phyloP scores from a whole-genome alignment of 2,888 invertebrate species.

The Gymnoscelis rufifasciata region DNA sequence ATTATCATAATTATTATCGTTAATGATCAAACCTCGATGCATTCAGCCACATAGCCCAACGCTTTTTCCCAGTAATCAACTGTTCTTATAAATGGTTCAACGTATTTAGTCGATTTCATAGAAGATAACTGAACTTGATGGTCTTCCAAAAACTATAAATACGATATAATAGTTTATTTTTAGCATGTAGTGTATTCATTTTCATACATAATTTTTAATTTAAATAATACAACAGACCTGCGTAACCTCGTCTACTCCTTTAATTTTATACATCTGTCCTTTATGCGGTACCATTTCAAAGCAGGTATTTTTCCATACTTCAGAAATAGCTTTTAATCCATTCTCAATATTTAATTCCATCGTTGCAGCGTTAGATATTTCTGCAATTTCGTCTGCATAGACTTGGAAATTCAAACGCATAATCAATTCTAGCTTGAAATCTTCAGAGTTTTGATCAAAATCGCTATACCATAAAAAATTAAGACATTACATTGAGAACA shows the following conservation, averaged over 20 bases:
- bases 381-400: conserved; percentile 88
- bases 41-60: conserved; percentile 88
- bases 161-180: background rate
- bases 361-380: conserved; percentile 91
- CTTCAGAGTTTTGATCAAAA: conserved; percentile 87
- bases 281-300: conserved; percentile 86
- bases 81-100: conserved; percentile 89
- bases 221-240: conserved; percentile 56
- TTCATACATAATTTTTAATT: too few relatives aligned
- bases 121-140: conserved; percentile 90
- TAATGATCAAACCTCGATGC: conserved; percentile 81
- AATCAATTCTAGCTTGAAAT: conserved; percentile 89
- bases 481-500: background rate
- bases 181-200: too few relatives aligned
- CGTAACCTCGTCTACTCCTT: conserved; percentile 87
- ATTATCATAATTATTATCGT: too few relatives aligned
- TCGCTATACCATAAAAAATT: conserved; percentile 58
- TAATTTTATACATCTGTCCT: conserved; percentile 83
- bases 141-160: conserved; percentile 83
- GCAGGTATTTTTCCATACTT: conserved; percentile 84
- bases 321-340: conserved; percentile 84
- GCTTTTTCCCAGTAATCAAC: conserved; percentile 93
- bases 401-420: conserved; percentile 90
- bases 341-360: conserved; percentile 93
- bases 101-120: conserved; percentile 93